Conservation (phyloP, 2,113 vertebrate genomes). For the Pogonocichla stellata region DNA sequence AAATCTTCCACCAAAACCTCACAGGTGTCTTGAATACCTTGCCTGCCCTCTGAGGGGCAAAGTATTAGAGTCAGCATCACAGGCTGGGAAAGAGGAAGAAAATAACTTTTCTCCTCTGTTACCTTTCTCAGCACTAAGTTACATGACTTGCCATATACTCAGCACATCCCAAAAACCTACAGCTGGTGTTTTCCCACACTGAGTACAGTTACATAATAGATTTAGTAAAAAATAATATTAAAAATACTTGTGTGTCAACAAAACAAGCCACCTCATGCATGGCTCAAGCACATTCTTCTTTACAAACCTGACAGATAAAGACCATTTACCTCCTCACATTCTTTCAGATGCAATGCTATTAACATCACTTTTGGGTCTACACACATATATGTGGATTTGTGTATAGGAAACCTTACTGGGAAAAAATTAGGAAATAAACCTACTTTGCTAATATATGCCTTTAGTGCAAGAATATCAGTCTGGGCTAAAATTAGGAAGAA, state of each 20-base stretch:
- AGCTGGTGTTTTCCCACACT: not conserved
- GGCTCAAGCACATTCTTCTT: not conserved
- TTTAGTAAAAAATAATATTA: not conserved
- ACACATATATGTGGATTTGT: not conserved
- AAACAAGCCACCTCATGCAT: not conserved
- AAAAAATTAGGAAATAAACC: not conserved
- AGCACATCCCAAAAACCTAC: not conserved
- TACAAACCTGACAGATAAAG: not conserved
- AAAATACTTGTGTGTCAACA: not conserved
- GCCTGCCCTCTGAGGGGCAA: not conserved
- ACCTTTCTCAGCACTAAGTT: not conserved
- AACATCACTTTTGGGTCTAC: not conserved
- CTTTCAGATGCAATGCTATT: not conserved
- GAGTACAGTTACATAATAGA: not conserved
- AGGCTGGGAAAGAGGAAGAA: not conserved
- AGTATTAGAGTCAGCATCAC: not conserved
- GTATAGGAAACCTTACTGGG: not conserved
- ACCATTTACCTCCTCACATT: not conserved
- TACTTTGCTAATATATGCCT: not conserved
- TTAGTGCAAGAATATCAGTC: not conserved
- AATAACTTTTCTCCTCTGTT: not conserved
- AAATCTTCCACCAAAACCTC: not conserved
- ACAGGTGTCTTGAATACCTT: not conserved
- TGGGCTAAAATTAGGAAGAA: conserved; percentile 2
- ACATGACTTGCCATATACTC: not conserved